Conservation (phyloP, 2,113 vertebrate genomes). For the Oceanites oceanicus region DNA sequence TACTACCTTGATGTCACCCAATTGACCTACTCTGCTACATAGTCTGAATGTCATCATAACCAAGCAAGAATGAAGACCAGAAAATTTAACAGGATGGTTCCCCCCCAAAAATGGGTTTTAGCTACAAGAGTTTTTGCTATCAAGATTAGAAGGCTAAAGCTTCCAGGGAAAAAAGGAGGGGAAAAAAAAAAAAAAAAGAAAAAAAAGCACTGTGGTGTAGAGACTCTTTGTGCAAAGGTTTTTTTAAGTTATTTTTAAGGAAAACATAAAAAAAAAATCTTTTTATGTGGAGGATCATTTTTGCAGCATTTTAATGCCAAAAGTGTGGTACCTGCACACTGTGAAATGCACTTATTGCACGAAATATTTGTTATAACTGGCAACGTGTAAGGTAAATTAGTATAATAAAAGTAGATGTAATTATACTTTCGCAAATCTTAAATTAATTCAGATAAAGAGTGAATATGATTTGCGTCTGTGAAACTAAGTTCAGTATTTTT, state of each 20-base stretch:
- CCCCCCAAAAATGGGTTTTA: not conserved
- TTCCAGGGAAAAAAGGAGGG: not conserved
- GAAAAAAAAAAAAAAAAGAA: not conserved
- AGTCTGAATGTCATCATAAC: not conserved
- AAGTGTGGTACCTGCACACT: not conserved
- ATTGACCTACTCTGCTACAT: not conserved
- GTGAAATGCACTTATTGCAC: not conserved
- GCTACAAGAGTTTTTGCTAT: not conserved
- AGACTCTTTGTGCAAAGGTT: accelerated
- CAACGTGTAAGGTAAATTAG: not conserved
- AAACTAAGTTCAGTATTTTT: not conserved
- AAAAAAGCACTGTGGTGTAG: accelerated
- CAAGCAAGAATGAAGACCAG: not conserved
- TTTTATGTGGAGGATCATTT: not conserved
- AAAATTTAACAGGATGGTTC: not conserved
- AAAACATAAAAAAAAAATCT: not conserved
- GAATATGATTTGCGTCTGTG: not conserved
- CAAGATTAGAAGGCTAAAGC: not conserved
- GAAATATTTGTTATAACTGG: not conserved
- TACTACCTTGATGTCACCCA: not conserved
- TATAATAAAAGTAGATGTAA: not conserved
- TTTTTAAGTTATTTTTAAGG: not conserved
- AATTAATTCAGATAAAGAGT: not conserved
- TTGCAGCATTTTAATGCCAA: not conserved
- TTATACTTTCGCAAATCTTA: not conserved